phyloP scores from a whole-genome alignment of 2,797 vertebrate genomes.

The Gallinago stenura region DNA sequence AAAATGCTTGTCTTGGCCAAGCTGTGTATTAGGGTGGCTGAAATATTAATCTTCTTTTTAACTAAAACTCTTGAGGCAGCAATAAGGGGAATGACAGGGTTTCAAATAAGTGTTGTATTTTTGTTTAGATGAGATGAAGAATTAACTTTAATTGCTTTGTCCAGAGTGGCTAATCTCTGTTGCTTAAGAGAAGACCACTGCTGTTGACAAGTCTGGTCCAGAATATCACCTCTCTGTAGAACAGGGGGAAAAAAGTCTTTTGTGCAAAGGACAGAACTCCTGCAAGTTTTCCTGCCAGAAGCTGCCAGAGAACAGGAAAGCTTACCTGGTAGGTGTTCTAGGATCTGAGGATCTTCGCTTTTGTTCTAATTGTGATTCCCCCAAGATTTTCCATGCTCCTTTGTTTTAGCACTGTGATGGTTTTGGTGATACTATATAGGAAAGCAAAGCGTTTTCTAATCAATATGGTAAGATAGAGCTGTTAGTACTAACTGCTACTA shows the following conservation, averaged over 20 bases:
- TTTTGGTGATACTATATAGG: not conserved
- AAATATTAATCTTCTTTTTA: not conserved
- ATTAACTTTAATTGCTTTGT: not conserved
- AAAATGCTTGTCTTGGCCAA: not conserved
- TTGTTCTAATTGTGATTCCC: not conserved
- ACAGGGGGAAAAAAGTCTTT: not conserved
- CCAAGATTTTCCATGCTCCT: not conserved
- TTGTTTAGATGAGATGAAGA: not conserved
- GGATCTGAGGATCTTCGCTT: not conserved
- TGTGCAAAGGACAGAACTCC: not conserved
- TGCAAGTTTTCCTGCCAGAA: not conserved
- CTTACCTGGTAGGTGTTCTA: too few species aligned
- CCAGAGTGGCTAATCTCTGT: not conserved
- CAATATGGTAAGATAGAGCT: not conserved
- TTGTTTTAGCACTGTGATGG: not conserved
- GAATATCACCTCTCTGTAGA: not conserved
- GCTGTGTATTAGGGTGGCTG: not conserved
- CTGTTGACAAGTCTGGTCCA: not conserved
- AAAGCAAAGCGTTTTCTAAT: not conserved
- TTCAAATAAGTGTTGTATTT: not conserved
- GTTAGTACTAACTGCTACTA: not conserved
- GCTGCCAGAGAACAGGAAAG: not conserved
- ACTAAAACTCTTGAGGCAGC: not conserved
- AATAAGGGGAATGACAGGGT: not conserved
- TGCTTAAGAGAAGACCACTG: not conserved